Evolutionary conservation across 1,140 invertebrate species (phyloP).

Genomic region (Aphaenogaster rudis): DNA sequence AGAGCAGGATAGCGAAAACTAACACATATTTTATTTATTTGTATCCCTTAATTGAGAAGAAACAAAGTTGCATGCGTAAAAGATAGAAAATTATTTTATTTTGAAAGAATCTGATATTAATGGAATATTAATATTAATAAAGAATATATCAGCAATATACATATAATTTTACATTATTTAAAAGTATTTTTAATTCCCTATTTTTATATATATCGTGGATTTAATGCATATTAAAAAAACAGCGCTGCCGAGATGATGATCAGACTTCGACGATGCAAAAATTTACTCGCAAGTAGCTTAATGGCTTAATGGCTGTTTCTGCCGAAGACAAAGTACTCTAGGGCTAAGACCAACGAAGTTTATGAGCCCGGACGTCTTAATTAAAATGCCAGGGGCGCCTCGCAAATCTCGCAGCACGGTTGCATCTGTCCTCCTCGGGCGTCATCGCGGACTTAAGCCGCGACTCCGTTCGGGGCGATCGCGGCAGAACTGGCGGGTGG

Average conservation of each 20-base stretch:
- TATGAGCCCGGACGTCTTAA: slow-evolving; percentile 44
- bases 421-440: slow-evolving; percentile 20
- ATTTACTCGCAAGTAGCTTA: slow-evolving; percentile 26
- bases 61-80: not conserved
- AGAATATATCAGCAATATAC: not conserved
- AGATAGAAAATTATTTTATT: not conserved
- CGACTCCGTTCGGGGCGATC: slow-evolving; percentile 14
- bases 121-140: not conserved
- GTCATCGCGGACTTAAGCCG: slow-evolving; percentile 36
- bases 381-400: slow-evolving; percentile 44
- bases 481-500: slow-evolving; percentile 1
- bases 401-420: slow-evolving; percentile 49
- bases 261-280: not conserved
- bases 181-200: not conserved
- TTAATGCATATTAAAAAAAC: slow-evolving; percentile 1
- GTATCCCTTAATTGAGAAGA: not conserved
- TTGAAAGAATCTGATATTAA: not conserved
- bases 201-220: not conserved
- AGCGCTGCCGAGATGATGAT: not conserved
- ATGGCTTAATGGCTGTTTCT: slow-evolving; percentile 18
- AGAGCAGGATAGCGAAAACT: not conserved
- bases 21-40: not conserved
- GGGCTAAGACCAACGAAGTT: slow-evolving; percentile 3
- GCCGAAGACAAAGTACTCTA: slow-evolving; percentile 19
- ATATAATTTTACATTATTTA: not conserved